Evolutionary conservation across 35 echinoderm and acorn worm species (phyloP).

Genomic region (Holothuria glaberrima): DNA sequence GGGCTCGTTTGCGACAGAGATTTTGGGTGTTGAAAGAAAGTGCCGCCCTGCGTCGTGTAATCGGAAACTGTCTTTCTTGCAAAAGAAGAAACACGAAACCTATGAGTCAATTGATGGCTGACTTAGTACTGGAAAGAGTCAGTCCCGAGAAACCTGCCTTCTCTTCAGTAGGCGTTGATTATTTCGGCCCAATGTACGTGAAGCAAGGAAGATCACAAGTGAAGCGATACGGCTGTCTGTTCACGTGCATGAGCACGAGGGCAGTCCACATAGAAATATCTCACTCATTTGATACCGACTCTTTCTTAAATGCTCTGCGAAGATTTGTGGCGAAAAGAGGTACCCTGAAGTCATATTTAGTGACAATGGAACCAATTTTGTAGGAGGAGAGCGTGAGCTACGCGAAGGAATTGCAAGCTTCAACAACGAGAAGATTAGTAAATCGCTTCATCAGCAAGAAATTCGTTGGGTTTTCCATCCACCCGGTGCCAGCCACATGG

Average conservation of each 20-base stretch:
- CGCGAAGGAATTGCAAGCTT: neutral
- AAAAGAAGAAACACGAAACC: neutral
- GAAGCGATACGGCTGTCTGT: slow-evolving; percentile 33
- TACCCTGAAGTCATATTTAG: neutral
- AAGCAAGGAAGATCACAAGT: neutral
- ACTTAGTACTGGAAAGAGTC: neutral
- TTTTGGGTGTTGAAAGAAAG: slow-evolving; percentile 32
- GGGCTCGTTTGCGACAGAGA: neutral
- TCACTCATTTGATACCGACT: slow-evolving; percentile 53
- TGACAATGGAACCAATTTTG: slow-evolving; percentile 53
- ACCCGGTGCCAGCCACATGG: neutral
- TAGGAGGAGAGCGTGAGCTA: neutral
- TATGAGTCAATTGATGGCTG: slow-evolving; percentile 24
- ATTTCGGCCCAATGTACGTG: slow-evolving; percentile 17
- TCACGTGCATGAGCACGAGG: slow-evolving; percentile 4
- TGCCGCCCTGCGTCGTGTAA: neutral
- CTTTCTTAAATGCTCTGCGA: slow-evolving; percentile 38
- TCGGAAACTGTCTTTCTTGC: neutral
- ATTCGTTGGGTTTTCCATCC: slow-evolving; percentile 2
- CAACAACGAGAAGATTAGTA: neutral
- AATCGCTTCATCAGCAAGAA: neutral
- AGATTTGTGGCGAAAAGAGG: slow-evolving; percentile 59
- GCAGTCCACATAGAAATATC: slow-evolving; percentile 62
- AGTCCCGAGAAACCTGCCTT: slow-evolving; percentile 18
- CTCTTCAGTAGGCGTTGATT: slow-evolving; percentile 17